Evolutionary conservation across 1,140 invertebrate species (phyloP).

Genomic region (Drosophila navojoa): DNA sequence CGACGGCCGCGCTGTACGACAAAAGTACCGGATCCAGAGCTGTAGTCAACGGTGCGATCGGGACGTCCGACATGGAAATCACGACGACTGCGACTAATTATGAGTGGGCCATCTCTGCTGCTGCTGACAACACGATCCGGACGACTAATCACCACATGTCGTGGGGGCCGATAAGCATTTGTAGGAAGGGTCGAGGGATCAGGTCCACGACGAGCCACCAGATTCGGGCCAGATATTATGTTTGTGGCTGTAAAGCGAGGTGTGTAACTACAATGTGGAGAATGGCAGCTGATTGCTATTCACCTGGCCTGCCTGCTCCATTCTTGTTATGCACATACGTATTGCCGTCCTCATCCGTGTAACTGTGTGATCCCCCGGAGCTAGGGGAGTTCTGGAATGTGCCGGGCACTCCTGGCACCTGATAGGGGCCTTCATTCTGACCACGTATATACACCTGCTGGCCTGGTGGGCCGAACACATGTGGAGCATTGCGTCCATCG

Average conservation of each 20-base stretch:
- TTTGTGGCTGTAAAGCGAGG: constrained; percentile 30
- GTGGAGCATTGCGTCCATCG: constrained; percentile 55
- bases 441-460: constrained; percentile 61
- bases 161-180: not conserved
- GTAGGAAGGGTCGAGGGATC: not conserved
- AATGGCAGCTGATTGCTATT: not conserved
- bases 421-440: constrained; percentile 48
- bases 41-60: constrained; percentile 31
- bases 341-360: constrained; percentile 52
- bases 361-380: constrained; percentile 36
- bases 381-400: constrained; percentile 41
- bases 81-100: constrained; percentile 13
- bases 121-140: constrained; percentile 7
- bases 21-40: constrained; percentile 10
- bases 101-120: not conserved
- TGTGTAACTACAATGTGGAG: not conserved
- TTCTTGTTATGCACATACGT: constrained; percentile 49
- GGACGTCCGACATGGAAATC: constrained; percentile 22
- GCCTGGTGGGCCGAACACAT: constrained; percentile 50
- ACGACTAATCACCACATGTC: not conserved
- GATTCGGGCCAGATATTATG: constrained; percentile 37
- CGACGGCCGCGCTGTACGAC: constrained; percentile 41
- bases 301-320: constrained; percentile 10
- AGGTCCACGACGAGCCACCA: constrained; percentile 34
- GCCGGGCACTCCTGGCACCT: constrained; percentile 51